Base-by-base conservation (phyloP, 2,888 invertebrate genomes). In the Iselma pallidipennis region DNA sequence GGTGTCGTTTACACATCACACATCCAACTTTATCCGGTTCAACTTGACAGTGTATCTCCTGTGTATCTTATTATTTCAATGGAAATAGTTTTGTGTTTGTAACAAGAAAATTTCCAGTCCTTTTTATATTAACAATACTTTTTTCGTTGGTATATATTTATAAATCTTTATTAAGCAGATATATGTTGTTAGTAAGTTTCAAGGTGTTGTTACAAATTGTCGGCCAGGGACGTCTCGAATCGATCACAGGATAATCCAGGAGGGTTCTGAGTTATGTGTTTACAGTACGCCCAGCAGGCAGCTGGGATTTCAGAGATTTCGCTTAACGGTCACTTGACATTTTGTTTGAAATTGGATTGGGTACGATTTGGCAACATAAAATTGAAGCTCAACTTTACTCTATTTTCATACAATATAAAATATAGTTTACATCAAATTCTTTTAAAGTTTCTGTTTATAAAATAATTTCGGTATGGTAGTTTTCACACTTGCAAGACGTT, bases 241-340 rank as follows among this genome's bases (percentile, higher is more conserved):
- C 78, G 78, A 78, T 78, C 77, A 78, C 70, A 63, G 74, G 78
- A 78, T 79, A 78, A 78, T 77, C 79, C 77, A 68, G 52, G 67
- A 61, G 73, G 74, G 74, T 69, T 76, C 69, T 75, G 74, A 78
- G 76, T 78, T 76, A 78, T 77, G 75, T 78, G 79, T 79, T 80
- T 79, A 77, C 78, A 76, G 76, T 76, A 71, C 64, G 73, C 74
- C 70, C 69, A 71, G 66, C 73, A 71, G 74, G 77, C 77, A 76
- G 76, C 74, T 73, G 79, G 78, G 79, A 79, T 79, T 79, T 78
- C 76, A 68, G 73, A 74, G 78, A 78, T 77, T 78, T 73, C 76
- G 74, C 75, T 75, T 77, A 78, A 78, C 77, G 78, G 78, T 77
- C 79, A 79, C 78, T 78, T 76, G 78, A 78, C 76, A 76, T 80